These are phyloP conservation scores for Ceyx melanurus DNA, from an alignment of 2,113 vertebrate genomes.

Conservation along the genomic window DNA sequence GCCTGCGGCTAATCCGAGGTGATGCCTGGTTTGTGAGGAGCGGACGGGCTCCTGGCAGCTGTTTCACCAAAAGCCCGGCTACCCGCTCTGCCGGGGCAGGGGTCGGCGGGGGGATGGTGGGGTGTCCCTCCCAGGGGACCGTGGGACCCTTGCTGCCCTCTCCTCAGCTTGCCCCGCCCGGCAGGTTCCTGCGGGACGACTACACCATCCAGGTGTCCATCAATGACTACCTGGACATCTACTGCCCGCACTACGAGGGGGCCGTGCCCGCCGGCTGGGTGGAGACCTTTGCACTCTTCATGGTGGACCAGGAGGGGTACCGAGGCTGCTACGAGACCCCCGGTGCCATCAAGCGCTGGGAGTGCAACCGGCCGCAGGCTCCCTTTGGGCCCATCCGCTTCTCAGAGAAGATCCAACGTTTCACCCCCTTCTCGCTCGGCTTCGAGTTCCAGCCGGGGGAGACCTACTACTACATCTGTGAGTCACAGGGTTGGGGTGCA, in stretches of 20 bases:
- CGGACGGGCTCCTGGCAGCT: not conserved
- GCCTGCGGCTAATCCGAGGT: conserved; percentile 41
- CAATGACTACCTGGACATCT: conserved; percentile 82
- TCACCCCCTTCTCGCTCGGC: conserved; percentile 79
- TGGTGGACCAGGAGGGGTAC: conserved; percentile 76
- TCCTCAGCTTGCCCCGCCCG: not conserved
- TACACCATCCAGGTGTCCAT: conserved; percentile 73
- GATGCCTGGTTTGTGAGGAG: not conserved
- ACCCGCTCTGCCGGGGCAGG: not conserved
- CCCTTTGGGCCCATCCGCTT: conserved; percentile 75
- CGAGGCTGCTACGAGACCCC: conserved; percentile 65
- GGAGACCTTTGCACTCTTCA: conserved; percentile 73
- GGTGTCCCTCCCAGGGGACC: not conserved
- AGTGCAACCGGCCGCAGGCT: conserved; percentile 70
- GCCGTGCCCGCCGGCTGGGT: conserved; percentile 53
- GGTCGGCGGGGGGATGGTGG: not conserved
- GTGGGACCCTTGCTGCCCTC: accelerated
- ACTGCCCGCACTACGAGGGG: conserved; percentile 79
- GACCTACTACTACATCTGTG: conserved; percentile 83
- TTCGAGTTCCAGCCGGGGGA: conserved; percentile 78
- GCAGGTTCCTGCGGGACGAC: conserved; percentile 76
- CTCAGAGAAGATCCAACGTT: conserved; percentile 81
- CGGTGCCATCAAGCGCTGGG: conserved; percentile 75
- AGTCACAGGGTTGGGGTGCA: not conserved
- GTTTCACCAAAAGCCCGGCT: not conserved